Evolutionary conservation across 2,888 invertebrate species (phyloP).

Genomic region (Trichogramma dendrolimi): DNA sequence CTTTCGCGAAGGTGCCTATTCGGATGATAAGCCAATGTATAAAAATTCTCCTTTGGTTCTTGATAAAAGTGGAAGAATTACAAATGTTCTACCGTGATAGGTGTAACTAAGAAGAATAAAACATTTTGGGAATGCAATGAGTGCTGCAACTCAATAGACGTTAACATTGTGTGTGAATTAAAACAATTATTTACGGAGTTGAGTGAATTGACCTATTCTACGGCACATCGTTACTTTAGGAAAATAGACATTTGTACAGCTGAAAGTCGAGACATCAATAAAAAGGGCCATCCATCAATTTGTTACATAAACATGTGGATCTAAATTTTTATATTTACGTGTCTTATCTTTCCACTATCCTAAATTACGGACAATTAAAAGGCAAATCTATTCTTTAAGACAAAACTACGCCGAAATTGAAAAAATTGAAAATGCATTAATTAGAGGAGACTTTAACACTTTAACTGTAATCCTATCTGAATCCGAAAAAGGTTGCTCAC

Average conservation of each 20-base stretch:
- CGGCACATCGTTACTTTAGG: background rate
- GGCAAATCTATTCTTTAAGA: conserved; percentile 6
- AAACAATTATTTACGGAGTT: background rate
- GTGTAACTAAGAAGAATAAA: background rate
- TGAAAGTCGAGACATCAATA: background rate
- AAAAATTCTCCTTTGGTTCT: too few species aligned
- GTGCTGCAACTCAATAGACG: background rate
- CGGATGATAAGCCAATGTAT: too few species aligned
- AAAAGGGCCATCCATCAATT: conserved; percentile 12
- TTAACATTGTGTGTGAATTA: background rate
- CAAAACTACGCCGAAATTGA: too few species aligned
- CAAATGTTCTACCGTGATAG: background rate
- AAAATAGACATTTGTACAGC: background rate
- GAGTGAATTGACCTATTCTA: background rate
- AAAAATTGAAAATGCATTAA: too few species aligned
- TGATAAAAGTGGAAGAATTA: background rate
- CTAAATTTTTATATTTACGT: conserved; percentile 21
- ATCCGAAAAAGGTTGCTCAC: too few species aligned
- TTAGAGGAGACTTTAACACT: too few species aligned
- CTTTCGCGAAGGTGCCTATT: too few species aligned
- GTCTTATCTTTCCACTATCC: conserved; percentile 29
- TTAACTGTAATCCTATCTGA: too few species aligned
- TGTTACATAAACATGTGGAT: conserved; percentile 23
- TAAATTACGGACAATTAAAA: background rate
- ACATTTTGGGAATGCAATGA: background rate